Evolutionary conservation across 2,113 vertebrate genomes (phyloP).

Genomic region (Periophthalmus modestus): DNA sequence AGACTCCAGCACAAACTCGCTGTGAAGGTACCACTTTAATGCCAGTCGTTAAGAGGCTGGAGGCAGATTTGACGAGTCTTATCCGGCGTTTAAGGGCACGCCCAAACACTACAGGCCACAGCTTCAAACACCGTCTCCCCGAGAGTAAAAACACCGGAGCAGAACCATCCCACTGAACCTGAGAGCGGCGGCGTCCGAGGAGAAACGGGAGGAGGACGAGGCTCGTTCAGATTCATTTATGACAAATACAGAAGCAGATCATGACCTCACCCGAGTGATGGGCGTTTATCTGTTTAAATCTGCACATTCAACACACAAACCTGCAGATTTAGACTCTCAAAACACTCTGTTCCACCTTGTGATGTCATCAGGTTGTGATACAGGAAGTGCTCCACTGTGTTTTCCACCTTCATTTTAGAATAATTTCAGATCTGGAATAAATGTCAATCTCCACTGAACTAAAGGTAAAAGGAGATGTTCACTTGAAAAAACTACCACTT

Average conservation of each 20-base stretch:
- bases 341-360: too few species aligned
- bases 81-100: slow-evolving; percentile 36
- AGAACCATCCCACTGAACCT: background rate
- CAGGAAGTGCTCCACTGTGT: too few species aligned
- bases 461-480: too few species aligned
- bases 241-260: background rate
- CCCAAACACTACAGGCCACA: slow-evolving; percentile 13
- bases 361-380: too few species aligned
- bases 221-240: background rate
- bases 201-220: background rate
- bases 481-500: too few species aligned
- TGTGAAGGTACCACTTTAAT: background rate
- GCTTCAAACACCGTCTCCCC: background rate
- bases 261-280: too few species aligned
- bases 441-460: too few species aligned
- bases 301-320: too few species aligned
- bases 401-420: too few species aligned
- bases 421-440: too few species aligned
- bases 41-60: background rate
- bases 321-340: too few species aligned
- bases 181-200: background rate
- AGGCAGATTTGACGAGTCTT: slow-evolving; percentile 17
- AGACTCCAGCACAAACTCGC: background rate
- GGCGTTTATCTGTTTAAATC: too few species aligned
- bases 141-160: background rate